Base-by-base conservation (phyloP, 2,888 invertebrate genomes). In the Scelioninae gen. 1 region DNA sequence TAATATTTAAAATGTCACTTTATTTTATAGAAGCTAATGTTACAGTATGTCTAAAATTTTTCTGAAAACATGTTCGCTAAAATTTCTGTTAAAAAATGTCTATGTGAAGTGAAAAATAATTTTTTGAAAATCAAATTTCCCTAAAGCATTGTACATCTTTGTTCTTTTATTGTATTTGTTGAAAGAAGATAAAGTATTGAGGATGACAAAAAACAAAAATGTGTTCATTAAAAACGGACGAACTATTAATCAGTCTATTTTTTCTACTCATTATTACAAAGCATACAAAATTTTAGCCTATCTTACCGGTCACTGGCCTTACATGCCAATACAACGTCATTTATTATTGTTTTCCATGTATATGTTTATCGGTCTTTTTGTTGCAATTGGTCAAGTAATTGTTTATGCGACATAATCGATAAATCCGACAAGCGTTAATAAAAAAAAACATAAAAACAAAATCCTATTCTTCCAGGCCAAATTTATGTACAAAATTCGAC, bases 221-320 rank as follows among this genome's bases (percentile, higher is more conserved):
- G 11, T 11, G 4, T 11, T 40, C 8, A 40, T 40, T 40, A 40
- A 11, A 40, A 40, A 40, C 0, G 15, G 15, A 32, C n/a, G n/a
- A n/a, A n/a, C n/a, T n/a, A n/a, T n/a, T n/a, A 38, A 51, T 15
- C 13, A 66, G 5, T 66, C 66, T 66, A 53, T 66, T 66, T 66
- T 66, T 13, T 47, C 15, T 6, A 53, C 40, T n/a, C 66, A 53
- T 10, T 66, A 66, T 40, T 66, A 66, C 34, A 51, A 29, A 23
- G 65, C 49, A 4, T 65, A 51, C 15, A 65, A 65, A 51, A 9
- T 53, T 23, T 53, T 66, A 29, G 51, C 66, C 53, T 10, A 40
- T 29, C n/a, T 66, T 5, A 66, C 66, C 29, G 66, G 66, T 10
- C 66, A 66, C 5, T 66, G 66, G 66, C 66, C 66, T 53, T 10